Evolutionary conservation across 2,113 vertebrate genomes (phyloP).

Genomic region (Phrynocephalus versicolor): DNA sequence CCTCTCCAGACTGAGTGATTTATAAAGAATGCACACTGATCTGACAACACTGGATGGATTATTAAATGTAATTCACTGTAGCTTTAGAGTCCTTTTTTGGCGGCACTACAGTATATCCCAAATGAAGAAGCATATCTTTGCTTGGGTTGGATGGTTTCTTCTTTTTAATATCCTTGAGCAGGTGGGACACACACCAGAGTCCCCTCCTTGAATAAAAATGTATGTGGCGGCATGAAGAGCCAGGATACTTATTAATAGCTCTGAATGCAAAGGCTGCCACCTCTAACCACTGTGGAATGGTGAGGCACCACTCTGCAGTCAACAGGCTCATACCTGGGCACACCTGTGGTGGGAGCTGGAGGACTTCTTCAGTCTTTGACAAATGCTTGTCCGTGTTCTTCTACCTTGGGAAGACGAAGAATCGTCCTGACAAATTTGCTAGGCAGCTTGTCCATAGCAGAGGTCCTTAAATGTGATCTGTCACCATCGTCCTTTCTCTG

Average conservation of each 20-base stretch:
- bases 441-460: neutral
- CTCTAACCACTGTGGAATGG: neutral
- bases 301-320: neutral
- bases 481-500: neutral
- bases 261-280: neutral
- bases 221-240: neutral
- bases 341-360: neutral
- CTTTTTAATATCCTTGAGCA: conserved; percentile 14
- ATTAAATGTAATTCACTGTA: conserved; percentile 30
- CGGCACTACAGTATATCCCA: neutral
- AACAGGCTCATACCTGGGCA: neutral
- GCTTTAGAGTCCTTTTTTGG: neutral
- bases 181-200: neutral
- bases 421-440: neutral
- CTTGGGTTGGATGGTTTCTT: neutral
- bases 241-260: neutral
- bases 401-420: neutral
- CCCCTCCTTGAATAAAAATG: neutral
- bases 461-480: neutral
- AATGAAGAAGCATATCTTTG: neutral
- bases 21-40: neutral
- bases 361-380: neutral
- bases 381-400: conserved; percentile 4
- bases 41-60: conserved; percentile 26
- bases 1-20: conserved; percentile 19